Base-by-base conservation (phyloP, 1,140 invertebrate genomes). In the Eriocheir sinensis region DNA sequence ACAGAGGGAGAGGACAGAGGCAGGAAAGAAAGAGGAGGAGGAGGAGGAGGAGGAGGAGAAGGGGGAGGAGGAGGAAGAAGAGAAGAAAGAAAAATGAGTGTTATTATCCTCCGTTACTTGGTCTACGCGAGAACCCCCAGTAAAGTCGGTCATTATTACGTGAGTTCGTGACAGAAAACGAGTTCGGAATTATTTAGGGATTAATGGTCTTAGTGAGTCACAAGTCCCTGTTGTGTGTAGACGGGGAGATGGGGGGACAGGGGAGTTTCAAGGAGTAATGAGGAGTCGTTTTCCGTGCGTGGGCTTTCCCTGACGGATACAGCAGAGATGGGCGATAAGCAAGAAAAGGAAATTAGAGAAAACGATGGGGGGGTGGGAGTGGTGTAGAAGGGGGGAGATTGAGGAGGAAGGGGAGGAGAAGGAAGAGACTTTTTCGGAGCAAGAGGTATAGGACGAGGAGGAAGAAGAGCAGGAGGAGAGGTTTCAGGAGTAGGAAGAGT, bases 21-120 rank as follows among this genome's bases (percentile, higher is more conserved):
- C 60, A 21, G 48, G 81, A 83, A n/a, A 83, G 60, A 72, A n/a
- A 72, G 60, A 72, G 60, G n/a, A n/a, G n/a, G 60, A 72, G 60
- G n/a, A n/a, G n/a, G 60, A 72, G 60, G n/a, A n/a, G n/a, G 60
- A 72, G 60, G n/a, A n/a, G n/a, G 60, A 72, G 60, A n/a, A n/a
- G 60, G n/a, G 12, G 12, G 12, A 15, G 12, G 60, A n/a, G n/a
- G n/a, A n/a, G n/a, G n/a, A 27, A 72, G 60, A 72, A 12, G 1
- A 21, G 27, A 60, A 60, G 21, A 3, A 72, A n/a, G 60, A 21
- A 4, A 72, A 72, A 21, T 72, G 8, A 72, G 27, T 12, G 48
- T n/a, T 72, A 72, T 1, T n/a, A 72, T 72, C 1, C 60, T 4
- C 60, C 9, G 8, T 8, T 72, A 1, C 21, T 72, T n/a, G 27